Evolutionary conservation across 2,797 vertebrate genomes (phyloP), one percentile per base, ranked within the genome.

Genomic region (Orestias chungarensis): DNA sequence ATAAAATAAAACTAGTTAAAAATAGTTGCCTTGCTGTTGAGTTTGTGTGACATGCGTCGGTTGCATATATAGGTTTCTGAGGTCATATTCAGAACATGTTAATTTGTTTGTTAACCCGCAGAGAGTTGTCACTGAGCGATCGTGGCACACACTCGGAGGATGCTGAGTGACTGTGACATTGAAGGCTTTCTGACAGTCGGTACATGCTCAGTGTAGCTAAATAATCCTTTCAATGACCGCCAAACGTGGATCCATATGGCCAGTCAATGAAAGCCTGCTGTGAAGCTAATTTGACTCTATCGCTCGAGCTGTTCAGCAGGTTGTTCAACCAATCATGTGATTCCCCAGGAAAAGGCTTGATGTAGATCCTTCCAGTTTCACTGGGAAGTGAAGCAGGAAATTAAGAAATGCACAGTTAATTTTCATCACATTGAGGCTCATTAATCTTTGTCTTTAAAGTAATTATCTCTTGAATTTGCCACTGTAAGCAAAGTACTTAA

Each of bases 311-410:
- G 57, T 70, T 81, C 55, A 73, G 79, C 77, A 65, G 59, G 23
- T 72, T n/a, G 59, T 44, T 64, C 71, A 66, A 59, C 74, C 46
- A 78, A 82, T 76, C 27, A 8, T 43, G 40, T 46, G 64, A 71
- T 67, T 70, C 69, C 25, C 18, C 50, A 46, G 11, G 72, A 64
- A 46, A 61, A 20, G 67, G 29, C 80, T 70, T 68, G 65, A 76
- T 2, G 31, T 11, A 68, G 54, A 74, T 71, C 69, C 31, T 65
- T 54, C 64, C 25, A 65, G 9, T 52, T 50, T 64, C 71, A 52
- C 38, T 35, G 43, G 73, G 68, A 75, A 64, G 15, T 73, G 73
- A 78, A 81, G 79, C 67, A 29, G 73, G 57, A 76, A 89, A 89
- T 82, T 23, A 81, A 78, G n/a, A 73, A 68, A 64, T 71, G 38